phyloP scores from a whole-genome alignment of 2,113 vertebrate genomes.

The Gymnogyps californianus region DNA sequence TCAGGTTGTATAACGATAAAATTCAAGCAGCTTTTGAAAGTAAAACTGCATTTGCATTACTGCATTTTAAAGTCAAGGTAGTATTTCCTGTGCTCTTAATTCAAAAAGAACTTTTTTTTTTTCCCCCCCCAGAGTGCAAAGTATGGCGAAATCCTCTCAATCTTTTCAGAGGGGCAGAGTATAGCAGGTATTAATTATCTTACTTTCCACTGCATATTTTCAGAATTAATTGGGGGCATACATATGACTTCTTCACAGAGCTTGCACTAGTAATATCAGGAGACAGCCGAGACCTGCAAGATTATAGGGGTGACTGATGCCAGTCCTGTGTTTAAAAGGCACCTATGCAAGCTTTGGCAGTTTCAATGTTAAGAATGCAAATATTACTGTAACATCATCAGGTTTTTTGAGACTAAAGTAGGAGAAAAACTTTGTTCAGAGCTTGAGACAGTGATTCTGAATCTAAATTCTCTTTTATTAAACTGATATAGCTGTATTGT shows the following conservation, averaged over 20 bases:
- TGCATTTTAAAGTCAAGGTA: background rate
- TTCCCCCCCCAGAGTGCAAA: conserved; percentile 86
- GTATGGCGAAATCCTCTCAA: conserved; percentile 98
- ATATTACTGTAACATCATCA: background rate
- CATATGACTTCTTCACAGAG: background rate
- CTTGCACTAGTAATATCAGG: background rate
- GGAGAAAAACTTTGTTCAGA: background rate
- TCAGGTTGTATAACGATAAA: background rate
- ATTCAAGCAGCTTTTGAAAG: background rate
- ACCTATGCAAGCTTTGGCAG: background rate
- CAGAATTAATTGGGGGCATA: background rate
- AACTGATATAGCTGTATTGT: too few species aligned
- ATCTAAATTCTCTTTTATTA: background rate
- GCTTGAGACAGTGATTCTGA: background rate
- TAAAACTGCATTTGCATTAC: background rate
- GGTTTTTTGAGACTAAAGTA: background rate
- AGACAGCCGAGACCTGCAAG: background rate
- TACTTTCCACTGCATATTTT: background rate
- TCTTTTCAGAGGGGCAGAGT: conserved; percentile 97
- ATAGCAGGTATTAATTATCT: conserved; percentile 84
- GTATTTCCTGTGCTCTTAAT: background rate
- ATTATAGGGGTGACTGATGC: background rate
- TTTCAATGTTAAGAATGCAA: background rate
- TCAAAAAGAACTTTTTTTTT: background rate
- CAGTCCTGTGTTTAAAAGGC: background rate